A percentile compares a stretch with the other conserved stretches of the same genome.
Evolutionary conservation across 2,888 invertebrate species (phyloP).

Genomic region (Dorcus parallelipipedus): DNA sequence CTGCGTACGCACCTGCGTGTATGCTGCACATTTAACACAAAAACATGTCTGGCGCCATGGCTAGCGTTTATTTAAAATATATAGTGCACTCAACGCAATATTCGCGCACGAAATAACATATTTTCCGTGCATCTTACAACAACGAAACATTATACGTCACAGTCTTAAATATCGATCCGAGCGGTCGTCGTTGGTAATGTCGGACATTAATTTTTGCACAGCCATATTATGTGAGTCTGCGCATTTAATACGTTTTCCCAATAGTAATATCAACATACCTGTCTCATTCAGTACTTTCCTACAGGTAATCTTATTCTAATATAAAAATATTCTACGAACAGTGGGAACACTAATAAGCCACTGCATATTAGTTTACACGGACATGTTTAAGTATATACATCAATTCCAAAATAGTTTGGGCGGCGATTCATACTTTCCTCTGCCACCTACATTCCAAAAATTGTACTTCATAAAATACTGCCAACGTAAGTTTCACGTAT

Average conservation of each 20-base stretch:
- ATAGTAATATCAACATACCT: too few relatives aligned
- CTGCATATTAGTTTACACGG: too few relatives aligned
- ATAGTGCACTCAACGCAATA: conserved; percentile 34
- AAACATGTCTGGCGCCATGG: conserved; percentile 47
- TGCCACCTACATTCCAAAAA: too few relatives aligned
- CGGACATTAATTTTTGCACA: conserved; percentile 54
- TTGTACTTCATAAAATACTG: too few relatives aligned
- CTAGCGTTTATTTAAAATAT: conserved; percentile 39
- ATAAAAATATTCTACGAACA: too few relatives aligned
- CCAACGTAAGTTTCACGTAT: too few relatives aligned
- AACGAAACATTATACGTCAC: conserved; percentile 47
- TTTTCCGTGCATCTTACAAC: conserved; percentile 37
- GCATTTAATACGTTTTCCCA: conserved; percentile 43
- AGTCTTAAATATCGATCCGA: conserved; percentile 59
- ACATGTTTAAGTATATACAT: too few relatives aligned
- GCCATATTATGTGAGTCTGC: conserved; percentile 72
- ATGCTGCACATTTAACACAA: conserved; percentile 51
- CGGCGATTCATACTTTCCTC: too few relatives aligned
- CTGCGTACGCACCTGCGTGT: conserved; percentile 97
- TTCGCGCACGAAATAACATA: conserved; percentile 40
- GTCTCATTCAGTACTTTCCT: too few relatives aligned
- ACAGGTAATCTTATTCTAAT: too few relatives aligned
- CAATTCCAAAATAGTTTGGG: too few relatives aligned
- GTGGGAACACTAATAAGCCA: too few relatives aligned
- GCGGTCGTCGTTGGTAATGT: conserved; percentile 51